Conservation (phyloP, 2,888 invertebrate genomes). For the Sabatieria punctata region DNA sequence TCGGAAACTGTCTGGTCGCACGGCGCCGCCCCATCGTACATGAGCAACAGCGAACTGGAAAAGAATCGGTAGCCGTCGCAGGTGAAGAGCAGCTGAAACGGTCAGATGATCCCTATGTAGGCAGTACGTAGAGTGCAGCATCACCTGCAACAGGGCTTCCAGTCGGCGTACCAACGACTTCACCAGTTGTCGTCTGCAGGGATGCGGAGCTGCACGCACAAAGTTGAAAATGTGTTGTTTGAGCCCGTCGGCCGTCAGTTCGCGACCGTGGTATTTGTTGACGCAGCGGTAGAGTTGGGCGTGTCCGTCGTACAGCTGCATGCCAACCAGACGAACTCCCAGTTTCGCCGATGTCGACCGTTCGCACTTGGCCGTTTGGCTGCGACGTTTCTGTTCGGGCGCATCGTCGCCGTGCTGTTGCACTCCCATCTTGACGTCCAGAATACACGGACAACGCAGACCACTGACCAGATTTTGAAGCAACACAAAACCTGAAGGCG, state of each 20-base stretch:
- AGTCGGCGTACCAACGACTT: no score
- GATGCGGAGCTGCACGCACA: no score
- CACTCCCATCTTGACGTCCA: constrained; percentile 82
- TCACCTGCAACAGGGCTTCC: no score
- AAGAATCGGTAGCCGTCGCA: constrained; percentile 74
- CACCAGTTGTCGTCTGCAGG: no score
- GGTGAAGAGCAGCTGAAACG: constrained; percentile 11
- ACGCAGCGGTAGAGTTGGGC: constrained; percentile 44
- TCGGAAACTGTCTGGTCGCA: constrained; percentile 36
- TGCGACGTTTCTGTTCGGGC: constrained; percentile 63
- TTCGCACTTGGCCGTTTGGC: constrained; percentile 78
- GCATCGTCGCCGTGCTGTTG: constrained; percentile 82
- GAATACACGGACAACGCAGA: constrained; percentile 49
- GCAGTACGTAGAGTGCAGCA: no score
- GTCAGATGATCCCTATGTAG: no score
- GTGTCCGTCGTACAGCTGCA: constrained; percentile 55
- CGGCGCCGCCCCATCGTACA: constrained; percentile 49
- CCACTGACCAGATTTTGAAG: constrained; percentile 42
- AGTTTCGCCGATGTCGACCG: constrained; percentile 69
- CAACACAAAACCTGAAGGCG: constrained; percentile 41
- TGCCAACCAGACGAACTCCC: constrained; percentile 70
- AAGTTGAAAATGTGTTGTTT: constrained; percentile 61
- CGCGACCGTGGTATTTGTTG: constrained; percentile 79
- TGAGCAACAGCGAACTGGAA: constrained; percentile 64
- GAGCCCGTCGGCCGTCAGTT: constrained; percentile 58